Conservation (phyloP, 2,113 vertebrate genomes). For the Crotalus tigris region DNA sequence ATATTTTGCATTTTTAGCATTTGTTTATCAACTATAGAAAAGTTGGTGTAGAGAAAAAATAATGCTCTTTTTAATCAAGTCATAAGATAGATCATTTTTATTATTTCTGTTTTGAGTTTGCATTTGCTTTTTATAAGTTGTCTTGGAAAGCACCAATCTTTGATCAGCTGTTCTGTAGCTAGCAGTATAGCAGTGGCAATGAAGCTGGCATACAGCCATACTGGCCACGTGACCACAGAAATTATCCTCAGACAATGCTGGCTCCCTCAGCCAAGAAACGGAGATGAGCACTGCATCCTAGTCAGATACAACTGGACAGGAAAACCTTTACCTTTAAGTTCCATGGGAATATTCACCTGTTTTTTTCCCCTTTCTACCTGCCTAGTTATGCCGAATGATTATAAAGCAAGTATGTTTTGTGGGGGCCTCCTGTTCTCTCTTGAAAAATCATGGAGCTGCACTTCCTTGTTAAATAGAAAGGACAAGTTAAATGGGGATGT, state of each 20-base stretch:
- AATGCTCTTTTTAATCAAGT: background rate
- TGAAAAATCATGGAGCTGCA: background rate
- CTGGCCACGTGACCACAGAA: background rate
- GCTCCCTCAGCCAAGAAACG: background rate
- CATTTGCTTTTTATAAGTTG: background rate
- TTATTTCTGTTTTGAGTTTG: background rate
- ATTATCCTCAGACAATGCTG: background rate
- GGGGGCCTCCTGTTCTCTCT: background rate
- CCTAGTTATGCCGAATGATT: background rate
- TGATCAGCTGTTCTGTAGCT: background rate
- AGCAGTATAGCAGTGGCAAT: background rate
- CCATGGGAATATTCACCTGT: background rate
- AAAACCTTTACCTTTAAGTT: background rate
- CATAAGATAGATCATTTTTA: background rate
- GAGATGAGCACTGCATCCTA: background rate
- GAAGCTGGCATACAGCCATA: background rate
- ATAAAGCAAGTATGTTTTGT: background rate
- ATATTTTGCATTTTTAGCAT: background rate
- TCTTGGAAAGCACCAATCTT: background rate
- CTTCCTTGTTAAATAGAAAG: background rate
- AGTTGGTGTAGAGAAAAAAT: background rate
- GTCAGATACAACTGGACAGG: background rate
- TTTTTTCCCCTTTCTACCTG: too few relatives aligned
- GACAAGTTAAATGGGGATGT: background rate
- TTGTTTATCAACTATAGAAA: background rate